Conservation (phyloP, 2,888 invertebrate species). For the Entomobrya multifasciata region DNA sequence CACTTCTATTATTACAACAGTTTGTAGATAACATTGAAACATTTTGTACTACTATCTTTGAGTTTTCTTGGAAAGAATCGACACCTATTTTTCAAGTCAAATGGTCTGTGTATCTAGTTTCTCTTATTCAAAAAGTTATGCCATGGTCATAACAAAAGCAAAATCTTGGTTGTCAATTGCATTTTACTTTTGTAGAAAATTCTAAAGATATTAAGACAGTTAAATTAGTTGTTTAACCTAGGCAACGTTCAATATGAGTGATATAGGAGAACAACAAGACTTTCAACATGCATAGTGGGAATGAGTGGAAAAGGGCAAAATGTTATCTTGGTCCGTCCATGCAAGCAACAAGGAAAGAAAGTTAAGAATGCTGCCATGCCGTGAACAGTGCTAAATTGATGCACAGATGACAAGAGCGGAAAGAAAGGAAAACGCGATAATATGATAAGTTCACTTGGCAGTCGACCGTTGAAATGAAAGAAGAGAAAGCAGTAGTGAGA, state of each 20-base stretch:
- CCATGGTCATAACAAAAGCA: background rate
- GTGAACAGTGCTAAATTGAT: conserved; percentile 46
- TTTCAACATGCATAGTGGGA: no score
- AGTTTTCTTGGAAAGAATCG: no score
- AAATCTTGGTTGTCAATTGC: no score
- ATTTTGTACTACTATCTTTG: no score
- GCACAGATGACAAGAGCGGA: conserved; percentile 31
- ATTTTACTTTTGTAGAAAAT: background rate
- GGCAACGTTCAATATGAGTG: no score
- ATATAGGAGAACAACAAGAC: no score
- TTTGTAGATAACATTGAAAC: no score
- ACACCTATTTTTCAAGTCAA: no score
- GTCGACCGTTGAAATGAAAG: conserved; percentile 48
- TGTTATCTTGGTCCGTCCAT: background rate
- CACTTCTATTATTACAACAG: no score
- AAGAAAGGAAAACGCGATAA: conserved; percentile 35
- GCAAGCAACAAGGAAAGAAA: background rate
- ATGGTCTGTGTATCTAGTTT: background rate
- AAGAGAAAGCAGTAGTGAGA: background rate
- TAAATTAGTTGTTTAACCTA: no score
- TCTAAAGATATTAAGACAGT: background rate
- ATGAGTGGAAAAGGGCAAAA: background rate
- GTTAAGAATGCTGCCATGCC: conserved; percentile 16
- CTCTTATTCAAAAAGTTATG: no score
- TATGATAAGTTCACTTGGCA: conserved; percentile 46